phyloP scores from a whole-genome alignment of 2,888 invertebrate species.

The Drosophila nr. medialis region DNA sequence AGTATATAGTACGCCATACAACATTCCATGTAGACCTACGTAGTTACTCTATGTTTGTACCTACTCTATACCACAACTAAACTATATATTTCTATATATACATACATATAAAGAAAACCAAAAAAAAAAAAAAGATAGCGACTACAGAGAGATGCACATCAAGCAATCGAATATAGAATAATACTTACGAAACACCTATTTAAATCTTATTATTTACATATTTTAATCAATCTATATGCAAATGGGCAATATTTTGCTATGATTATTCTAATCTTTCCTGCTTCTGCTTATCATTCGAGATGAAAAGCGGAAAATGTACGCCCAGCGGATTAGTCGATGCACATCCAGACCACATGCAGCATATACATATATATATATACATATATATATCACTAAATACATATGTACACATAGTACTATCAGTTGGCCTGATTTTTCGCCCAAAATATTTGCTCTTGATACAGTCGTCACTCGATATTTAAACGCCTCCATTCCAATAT shows the following conservation, averaged over 20 bases:
- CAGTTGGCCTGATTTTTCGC: constrained; percentile 25
- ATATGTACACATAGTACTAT: background rate
- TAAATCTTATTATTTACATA: constrained; percentile 10
- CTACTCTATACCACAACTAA: constrained; percentile 8
- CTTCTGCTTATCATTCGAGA: background rate
- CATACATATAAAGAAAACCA: background rate
- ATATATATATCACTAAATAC: background rate
- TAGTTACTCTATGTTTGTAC: constrained; percentile 11
- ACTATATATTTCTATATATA: background rate
- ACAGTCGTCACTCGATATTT: background rate
- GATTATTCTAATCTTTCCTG: constrained; percentile 5
- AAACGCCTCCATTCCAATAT: background rate
- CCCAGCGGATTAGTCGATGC: constrained; percentile 4
- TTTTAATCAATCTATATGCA: background rate
- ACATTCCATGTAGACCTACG: constrained; percentile 36
- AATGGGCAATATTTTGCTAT: background rate
- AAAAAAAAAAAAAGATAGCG: constrained; percentile 3
- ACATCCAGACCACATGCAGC: no score
- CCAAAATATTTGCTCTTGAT: constrained; percentile 22
- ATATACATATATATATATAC: background rate
- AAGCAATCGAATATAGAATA: constrained; percentile 45
- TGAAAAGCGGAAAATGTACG: constrained; percentile 7
- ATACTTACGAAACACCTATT: constrained; percentile 3
- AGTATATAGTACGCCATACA: constrained; percentile 4
- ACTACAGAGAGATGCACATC: constrained; percentile 20